Evolutionary conservation across 1,140 invertebrate species (phyloP).

Genomic region (Drosophila orena): DNA sequence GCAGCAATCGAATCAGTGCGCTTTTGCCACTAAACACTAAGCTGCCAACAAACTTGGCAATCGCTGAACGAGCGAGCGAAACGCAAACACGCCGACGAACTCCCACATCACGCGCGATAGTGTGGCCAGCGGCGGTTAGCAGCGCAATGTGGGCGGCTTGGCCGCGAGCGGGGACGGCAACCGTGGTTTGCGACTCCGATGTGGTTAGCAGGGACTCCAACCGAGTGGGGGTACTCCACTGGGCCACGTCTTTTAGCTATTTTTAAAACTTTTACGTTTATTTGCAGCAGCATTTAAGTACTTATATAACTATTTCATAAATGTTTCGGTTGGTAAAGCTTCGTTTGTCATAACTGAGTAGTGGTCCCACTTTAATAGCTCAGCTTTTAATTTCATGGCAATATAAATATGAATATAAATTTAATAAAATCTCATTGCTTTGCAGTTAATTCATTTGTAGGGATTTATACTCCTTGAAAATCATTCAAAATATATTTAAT

Average conservation of each 20-base stretch:
- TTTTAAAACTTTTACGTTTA: not conserved
- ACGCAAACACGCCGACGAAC: constrained; percentile 21
- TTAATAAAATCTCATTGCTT: too few relatives aligned
- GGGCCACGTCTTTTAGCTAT: not conserved
- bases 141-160: not conserved
- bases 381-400: too few relatives aligned
- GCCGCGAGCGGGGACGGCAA: not conserved
- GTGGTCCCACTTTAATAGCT: too few relatives aligned
- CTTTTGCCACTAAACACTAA: not conserved
- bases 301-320: too few relatives aligned
- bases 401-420: too few relatives aligned
- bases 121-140: not conserved
- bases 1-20: constrained; percentile 12
- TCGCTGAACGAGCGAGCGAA: constrained; percentile 1
- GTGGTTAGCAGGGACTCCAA: not conserved
- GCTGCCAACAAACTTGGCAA: constrained; percentile 1
- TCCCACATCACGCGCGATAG: constrained; percentile 4
- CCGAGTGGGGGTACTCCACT: not conserved
- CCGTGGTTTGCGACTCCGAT: not conserved
- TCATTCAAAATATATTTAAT: too few relatives aligned
- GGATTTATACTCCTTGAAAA: too few relatives aligned
- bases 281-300: too few relatives aligned
- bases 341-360: too few relatives aligned
- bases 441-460: too few relatives aligned
- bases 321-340: too few relatives aligned